Evolutionary conservation across 2,113 vertebrate species (phyloP).

Genomic region (Dascyllus trimaculatus): DNA sequence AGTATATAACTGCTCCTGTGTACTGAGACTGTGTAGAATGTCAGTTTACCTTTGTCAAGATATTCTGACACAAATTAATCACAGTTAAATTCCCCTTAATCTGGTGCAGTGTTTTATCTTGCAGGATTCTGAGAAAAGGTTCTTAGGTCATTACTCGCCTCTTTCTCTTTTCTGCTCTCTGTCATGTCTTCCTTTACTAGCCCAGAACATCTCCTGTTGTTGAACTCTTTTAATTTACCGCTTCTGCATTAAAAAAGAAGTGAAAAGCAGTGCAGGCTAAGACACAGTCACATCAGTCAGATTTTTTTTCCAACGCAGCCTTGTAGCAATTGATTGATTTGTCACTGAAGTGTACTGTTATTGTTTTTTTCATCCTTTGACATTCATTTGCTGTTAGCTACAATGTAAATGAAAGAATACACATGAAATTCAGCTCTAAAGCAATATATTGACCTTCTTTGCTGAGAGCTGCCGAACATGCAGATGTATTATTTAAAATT

Average conservation of each 20-base stretch:
- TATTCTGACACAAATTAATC: too few relatives aligned
- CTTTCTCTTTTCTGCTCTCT: neutral
- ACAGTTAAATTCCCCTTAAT: too few relatives aligned
- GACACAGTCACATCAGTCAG: neutral
- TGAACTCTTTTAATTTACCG: slow-evolving; percentile 1
- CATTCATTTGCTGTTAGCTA: neutral
- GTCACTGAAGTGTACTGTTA: neutral
- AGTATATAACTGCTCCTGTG: too few relatives aligned
- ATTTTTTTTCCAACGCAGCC: neutral
- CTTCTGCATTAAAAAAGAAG: neutral
- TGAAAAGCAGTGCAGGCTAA: neutral
- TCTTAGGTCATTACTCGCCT: neutral
- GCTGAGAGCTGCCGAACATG: neutral
- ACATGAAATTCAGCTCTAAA: neutral
- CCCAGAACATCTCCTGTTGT: neutral
- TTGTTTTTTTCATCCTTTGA: neutral
- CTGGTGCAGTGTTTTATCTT: slow-evolving; percentile 24
- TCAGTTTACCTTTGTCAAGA: too few relatives aligned
- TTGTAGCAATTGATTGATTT: neutral
- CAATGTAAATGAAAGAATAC: neutral
- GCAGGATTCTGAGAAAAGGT: slow-evolving; percentile 4
- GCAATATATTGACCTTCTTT: neutral
- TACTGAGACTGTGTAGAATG: too few relatives aligned
- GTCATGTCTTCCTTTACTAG: neutral
- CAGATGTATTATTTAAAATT: neutral